A percentile compares a stretch with the other conserved stretches of the same genome.
phyloP scores from a whole-genome alignment of 2,113 vertebrate genomes.

The Tachuris rubrigastra region DNA sequence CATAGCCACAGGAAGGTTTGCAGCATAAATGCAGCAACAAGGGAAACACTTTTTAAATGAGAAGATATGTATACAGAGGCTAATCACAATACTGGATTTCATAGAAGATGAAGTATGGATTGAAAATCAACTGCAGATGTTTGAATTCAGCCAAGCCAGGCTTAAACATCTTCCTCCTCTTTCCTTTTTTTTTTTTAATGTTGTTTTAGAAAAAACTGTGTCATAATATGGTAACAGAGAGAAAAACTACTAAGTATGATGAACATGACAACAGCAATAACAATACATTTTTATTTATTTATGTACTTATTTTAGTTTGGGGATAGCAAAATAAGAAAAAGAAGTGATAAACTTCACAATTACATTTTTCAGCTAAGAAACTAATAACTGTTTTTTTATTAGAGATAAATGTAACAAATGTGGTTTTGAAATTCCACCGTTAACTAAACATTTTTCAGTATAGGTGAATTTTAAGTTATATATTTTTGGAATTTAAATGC shows the following conservation, averaged over 20 bases:
- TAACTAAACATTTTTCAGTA: conserved; percentile 24
- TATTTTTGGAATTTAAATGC: background rate
- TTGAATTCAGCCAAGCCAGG: background rate
- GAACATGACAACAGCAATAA: background rate
- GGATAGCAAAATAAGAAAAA: background rate
- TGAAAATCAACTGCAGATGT: background rate
- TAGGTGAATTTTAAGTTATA: background rate
- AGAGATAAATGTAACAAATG: background rate
- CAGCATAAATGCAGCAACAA: background rate
- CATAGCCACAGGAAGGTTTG: background rate
- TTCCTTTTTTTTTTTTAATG: background rate
- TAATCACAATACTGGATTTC: background rate
- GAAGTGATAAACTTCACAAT: background rate
- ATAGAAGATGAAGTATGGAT: background rate
- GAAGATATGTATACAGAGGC: background rate
- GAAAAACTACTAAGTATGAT: background rate
- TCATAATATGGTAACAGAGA: background rate
- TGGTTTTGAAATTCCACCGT: background rate
- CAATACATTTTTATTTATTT: background rate
- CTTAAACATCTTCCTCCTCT: background rate
- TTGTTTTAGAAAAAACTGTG: background rate
- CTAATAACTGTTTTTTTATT: background rate
- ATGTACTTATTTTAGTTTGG: background rate
- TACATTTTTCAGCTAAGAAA: background rate
- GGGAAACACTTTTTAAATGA: background rate